Evolutionary conservation across 2,797 vertebrate species (phyloP).

Genomic region (Sparus aurata): DNA sequence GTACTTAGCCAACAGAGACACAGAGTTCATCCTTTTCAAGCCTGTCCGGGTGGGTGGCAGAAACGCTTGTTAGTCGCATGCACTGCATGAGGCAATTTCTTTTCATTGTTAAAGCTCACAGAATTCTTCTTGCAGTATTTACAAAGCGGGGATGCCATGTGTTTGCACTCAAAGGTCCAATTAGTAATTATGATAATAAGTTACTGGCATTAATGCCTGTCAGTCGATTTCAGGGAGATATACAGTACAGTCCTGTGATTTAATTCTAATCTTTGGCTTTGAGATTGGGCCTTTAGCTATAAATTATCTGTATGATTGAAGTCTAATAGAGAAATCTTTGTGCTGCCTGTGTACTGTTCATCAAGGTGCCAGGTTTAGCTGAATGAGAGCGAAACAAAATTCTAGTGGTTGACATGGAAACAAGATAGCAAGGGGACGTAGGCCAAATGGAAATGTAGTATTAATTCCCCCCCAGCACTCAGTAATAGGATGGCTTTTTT

Average conservation of each 20-base stretch:
- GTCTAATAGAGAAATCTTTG: slow-evolving; percentile 71
- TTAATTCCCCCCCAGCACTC: slow-evolving; percentile 73
- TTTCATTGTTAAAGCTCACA: slow-evolving; percentile 56
- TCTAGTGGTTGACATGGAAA: slow-evolving; percentile 81
- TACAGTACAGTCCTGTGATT: slow-evolving; percentile 15
- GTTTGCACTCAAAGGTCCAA: slow-evolving; percentile 23
- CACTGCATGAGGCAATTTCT: slow-evolving; percentile 38
- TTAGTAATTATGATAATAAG: slow-evolving; percentile 12
- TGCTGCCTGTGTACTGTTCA: slow-evolving; percentile 66
- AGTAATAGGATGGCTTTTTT: slow-evolving; percentile 69
- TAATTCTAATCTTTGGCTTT: slow-evolving; percentile 27
- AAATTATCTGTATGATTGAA: slow-evolving; percentile 60
- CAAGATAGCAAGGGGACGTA: slow-evolving; percentile 70
- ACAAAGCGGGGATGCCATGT: slow-evolving; percentile 1
- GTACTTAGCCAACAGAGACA: slow-evolving; percentile 98
- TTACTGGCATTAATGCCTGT: slow-evolving; percentile 10
- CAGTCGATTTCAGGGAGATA: slow-evolving; percentile 17
- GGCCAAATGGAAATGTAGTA: slow-evolving; percentile 76
- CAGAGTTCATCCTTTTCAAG: slow-evolving; percentile 98
- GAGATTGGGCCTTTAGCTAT: slow-evolving; percentile 48
- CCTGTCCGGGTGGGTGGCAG: slow-evolving; percentile 93
- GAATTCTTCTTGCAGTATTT: slow-evolving; percentile 15
- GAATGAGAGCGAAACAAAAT: slow-evolving; percentile 67
- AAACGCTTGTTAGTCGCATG: slow-evolving; percentile 37
- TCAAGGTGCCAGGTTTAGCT: slow-evolving; percentile 74